Evolutionary conservation across 2,888 invertebrate genomes (phyloP).

Genomic region (Limnephilus lunatus): DNA sequence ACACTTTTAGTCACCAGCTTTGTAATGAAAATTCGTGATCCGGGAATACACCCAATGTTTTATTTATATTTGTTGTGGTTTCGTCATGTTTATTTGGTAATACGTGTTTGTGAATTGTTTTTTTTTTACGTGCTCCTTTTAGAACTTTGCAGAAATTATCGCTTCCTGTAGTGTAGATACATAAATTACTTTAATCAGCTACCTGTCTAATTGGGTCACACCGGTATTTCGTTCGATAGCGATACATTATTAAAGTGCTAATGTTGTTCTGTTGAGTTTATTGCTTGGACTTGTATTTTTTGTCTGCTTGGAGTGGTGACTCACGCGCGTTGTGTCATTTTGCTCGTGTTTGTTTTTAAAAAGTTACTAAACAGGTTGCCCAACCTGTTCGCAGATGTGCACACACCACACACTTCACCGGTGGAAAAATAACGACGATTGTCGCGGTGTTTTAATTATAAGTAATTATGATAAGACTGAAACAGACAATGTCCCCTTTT

Average conservation of each 20-base stretch:
- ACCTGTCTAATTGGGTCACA: background rate
- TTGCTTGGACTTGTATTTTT: background rate
- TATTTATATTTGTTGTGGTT: background rate
- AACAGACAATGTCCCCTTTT: background rate
- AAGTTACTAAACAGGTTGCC: slow-evolving; percentile 24
- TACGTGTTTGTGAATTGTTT: background rate
- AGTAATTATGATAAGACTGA: background rate
- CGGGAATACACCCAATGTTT: background rate
- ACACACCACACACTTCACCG: background rate
- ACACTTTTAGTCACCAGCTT: background rate
- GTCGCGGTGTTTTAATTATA: background rate
- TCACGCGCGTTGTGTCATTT: slow-evolving; percentile 34
- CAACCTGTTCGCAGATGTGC: slow-evolving; percentile 45
- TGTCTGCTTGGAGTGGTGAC: slow-evolving; percentile 9
- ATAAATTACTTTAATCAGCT: background rate
- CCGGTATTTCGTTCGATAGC: background rate
- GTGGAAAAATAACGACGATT: background rate
- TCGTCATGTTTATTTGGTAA: background rate
- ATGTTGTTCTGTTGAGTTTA: background rate
- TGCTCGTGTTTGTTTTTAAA: slow-evolving; percentile 9
- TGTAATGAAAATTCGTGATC: background rate
- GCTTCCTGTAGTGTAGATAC: background rate
- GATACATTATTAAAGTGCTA: background rate
- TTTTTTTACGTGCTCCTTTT: background rate
- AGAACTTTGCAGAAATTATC: background rate